Evolutionary conservation across 2,797 vertebrate genomes (phyloP), one percentile per base, ranked within the genome.

Genomic region (Brachyalestes nurse): DNA sequence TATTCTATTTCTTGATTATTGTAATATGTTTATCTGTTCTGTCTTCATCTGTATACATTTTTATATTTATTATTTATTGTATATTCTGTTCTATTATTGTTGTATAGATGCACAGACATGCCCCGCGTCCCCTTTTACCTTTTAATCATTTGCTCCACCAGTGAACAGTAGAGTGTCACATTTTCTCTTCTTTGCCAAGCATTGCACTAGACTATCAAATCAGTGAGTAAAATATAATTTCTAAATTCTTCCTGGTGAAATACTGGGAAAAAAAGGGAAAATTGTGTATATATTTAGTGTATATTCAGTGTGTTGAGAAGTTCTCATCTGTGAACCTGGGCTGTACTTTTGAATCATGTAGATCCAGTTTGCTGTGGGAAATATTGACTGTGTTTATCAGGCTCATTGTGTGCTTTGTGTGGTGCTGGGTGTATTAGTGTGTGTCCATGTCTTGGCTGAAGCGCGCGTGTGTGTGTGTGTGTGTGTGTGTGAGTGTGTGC

Each of bases 391-490:
- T 72, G 25, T 72, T 17, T 72, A 19, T 55, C 16, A 55, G 42
- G 9, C 65, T 69, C 21, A 2, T 10, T 49, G 77, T 85, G 71
- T 40, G 64, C 53, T 67, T 61, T 57, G 25, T 60, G 61, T 47
- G 42, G 19, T 66, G 65, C 34, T 42, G 40, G 19, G 42, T 47
- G n/a, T 69, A 40, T n/a, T 34, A 72, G 64, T 77, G 60, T 51
- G 28, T 51, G 12, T 57, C 25, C n/a, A n/a, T 42, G 51, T 14
- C 47, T 38, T 2, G 23, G 45, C 16, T 17, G 17, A 40, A 53
- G 72, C 53, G n/a, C n/a, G n/a, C n/a, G n/a, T n/a, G n/a, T n/a
- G n/a, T n/a, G n/a, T n/a, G n/a, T n/a, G n/a, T n/a, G n/a, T n/a
- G n/a, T n/a, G n/a, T n/a, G n/a, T n/a, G n/a, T n/a, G n/a, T n/a